Evolutionary conservation across 2,797 vertebrate genomes (phyloP).

Genomic region (Acanthurus leucopareius): DNA sequence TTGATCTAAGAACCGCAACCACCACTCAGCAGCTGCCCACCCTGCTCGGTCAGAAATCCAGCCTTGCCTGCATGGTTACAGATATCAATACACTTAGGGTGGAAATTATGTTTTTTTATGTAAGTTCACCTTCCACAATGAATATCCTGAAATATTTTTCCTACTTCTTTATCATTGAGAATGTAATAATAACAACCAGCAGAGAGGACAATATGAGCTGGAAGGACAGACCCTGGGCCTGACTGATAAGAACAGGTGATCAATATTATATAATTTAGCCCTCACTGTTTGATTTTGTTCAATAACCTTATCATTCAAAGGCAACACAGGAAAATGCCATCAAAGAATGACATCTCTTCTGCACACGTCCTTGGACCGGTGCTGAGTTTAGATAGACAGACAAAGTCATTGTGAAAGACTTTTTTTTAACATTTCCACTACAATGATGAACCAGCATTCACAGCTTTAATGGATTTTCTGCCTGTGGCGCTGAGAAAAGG

Average conservation of each 20-base stretch:
- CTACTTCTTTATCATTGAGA: slow-evolving; percentile 34
- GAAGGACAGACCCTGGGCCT: slow-evolving; percentile 52
- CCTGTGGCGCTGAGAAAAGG: slow-evolving; percentile 33
- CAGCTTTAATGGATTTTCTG: slow-evolving; percentile 63
- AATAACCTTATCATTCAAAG: slow-evolving; percentile 71
- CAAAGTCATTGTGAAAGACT: slow-evolving; percentile 65
- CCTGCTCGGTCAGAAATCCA: background rate
- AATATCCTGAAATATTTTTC: slow-evolving; percentile 21
- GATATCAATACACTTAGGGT: background rate
- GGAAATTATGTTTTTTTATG: background rate
- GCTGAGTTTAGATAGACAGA: slow-evolving; percentile 55
- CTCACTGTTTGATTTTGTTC: slow-evolving; percentile 53
- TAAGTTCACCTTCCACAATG: background rate
- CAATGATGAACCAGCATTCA: slow-evolving; percentile 45
- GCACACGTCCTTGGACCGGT: slow-evolving; percentile 44
- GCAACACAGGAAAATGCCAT: slow-evolving; percentile 62
- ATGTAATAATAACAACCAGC: slow-evolving; percentile 20
- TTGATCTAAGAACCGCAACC: background rate
- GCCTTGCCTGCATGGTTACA: background rate
- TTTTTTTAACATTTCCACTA: slow-evolving; percentile 59
- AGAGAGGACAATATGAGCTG: slow-evolving; percentile 41
- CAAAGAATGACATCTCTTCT: slow-evolving; percentile 78
- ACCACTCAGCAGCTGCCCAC: background rate
- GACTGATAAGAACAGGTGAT: slow-evolving; percentile 77
- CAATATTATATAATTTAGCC: slow-evolving; percentile 75